These are phyloP conservation scores for Brevipalpus yothersi DNA, from an alignment of 1,140 invertebrate genomes.

Conservation along the genomic window DNA sequence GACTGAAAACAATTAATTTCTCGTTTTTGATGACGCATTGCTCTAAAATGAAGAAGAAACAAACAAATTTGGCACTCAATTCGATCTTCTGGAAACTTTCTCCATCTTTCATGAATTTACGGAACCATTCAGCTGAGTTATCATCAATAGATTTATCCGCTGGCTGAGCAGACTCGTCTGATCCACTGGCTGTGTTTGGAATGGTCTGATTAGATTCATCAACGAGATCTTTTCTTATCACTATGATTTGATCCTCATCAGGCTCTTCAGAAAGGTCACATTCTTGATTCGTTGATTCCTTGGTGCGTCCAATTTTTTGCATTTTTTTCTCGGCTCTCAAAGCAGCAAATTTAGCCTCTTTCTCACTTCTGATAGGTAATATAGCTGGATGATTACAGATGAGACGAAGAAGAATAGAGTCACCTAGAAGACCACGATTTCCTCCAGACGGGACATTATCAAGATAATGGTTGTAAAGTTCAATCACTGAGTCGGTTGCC, in stretches of 20 bases:
- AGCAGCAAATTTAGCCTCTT: not conserved
- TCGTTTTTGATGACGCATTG: conserved; percentile 66
- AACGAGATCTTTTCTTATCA: no score
- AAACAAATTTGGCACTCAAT: conserved; percentile 80
- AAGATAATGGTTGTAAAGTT: not conserved
- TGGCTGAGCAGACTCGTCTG: no score
- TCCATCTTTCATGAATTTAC: no score
- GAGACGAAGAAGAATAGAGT: not conserved
- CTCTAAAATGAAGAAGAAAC: conserved; percentile 76
- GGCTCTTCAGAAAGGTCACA: no score
- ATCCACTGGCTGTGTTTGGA: no score
- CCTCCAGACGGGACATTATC: not conserved
- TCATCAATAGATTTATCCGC: no score
- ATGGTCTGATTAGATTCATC: no score
- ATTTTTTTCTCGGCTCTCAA: no score
- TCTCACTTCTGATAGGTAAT: not conserved
- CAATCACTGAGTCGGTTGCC: not conserved
- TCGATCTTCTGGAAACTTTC: conserved; percentile 29
- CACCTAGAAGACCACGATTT: not conserved
- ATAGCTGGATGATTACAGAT: not conserved
- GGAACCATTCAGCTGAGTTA: no score
- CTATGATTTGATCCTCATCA: no score
- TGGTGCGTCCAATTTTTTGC: no score
- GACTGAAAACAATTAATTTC: conserved; percentile 83
- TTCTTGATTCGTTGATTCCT: no score